Base-by-base conservation (phyloP, 2,888 invertebrate genomes). In the Plebejus anna region DNA sequence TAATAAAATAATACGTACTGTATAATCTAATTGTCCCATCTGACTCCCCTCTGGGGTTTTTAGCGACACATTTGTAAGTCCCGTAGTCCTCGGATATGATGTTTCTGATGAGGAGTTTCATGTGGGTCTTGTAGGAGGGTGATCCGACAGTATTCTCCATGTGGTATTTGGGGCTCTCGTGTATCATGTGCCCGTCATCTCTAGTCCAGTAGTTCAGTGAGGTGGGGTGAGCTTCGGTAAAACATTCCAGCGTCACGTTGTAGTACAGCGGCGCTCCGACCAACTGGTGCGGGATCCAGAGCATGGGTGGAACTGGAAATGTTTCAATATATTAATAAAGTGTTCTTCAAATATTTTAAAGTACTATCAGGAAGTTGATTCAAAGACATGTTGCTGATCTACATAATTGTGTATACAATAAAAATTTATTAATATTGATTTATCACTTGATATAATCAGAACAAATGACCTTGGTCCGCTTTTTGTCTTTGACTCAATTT, bases 121-220 rank as follows among this genome's bases (percentile, higher is more conserved):
- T 98, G 87, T 97, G 97, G 0, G 97, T 97, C 88, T 98, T 98
- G 88, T 98, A 98, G 0, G 96, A 94, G 0, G 97, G 97, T 32
- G 90, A 83, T 76, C 96, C 96, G 38, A 96, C 89, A 11, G 95
- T 95, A 81, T 96, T 96, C 84, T 97, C 97, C 85, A 96, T 96
- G 83, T 95, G 96, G 88, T 98, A 98, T 88, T 98, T 98, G 77
- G 94, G 89, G 76, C 96, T 97, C 85, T 97, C 97, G 86, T 97
- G 97, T 81, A 98, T 97, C 97, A 98, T 98, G 85, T 97, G 96
- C 11, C 97, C 97, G 83, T 97, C 97, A 86, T 97, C 97, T 78
- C 97, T 94, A 0, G 97, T 97, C 98, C 98, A 98, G 87, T 97
- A 98, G 91, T 98, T 98, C 78, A 98, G 95, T 22, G 98, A 98